Percentiles rank a stretch among this genome's conserved stretches.
Conservation (phyloP, 2,113 vertebrate species). For the Rhizomys pruinosus region DNA sequence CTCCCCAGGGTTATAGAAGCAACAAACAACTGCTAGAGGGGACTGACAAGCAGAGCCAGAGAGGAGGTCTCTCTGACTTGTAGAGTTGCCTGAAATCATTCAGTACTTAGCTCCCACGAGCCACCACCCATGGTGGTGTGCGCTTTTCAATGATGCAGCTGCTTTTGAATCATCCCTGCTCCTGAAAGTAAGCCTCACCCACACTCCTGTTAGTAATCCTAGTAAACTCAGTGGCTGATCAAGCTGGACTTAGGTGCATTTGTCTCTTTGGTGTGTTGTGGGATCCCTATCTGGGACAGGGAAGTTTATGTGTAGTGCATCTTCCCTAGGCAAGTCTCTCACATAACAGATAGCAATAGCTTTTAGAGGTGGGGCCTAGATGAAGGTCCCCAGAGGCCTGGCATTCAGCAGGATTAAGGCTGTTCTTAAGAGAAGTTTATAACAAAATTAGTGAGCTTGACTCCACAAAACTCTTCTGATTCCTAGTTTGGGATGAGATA, state of each 20-base stretch:
- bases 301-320: background rate
- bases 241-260: background rate
- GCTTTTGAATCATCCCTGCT: no score
- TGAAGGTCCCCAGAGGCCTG: background rate
- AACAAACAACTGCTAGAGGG: background rate
- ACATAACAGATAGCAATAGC: background rate
- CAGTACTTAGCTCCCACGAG: background rate
- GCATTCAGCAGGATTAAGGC: background rate
- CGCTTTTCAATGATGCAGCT: background rate
- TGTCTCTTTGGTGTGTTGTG: background rate
- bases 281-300: fast-evolving
- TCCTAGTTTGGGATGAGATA: background rate
- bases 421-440: background rate
- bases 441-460: background rate
- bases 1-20: no score
- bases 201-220: background rate
- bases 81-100: background rate
- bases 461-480: background rate
- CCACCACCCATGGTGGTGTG: background rate
- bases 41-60: background rate
- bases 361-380: no score
- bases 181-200: background rate
- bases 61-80: no score
- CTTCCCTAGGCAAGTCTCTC: background rate
- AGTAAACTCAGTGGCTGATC: background rate